Evolutionary conservation across 2,797 vertebrate genomes (phyloP).

Genomic region (Pantherophis vulpinus): DNA sequence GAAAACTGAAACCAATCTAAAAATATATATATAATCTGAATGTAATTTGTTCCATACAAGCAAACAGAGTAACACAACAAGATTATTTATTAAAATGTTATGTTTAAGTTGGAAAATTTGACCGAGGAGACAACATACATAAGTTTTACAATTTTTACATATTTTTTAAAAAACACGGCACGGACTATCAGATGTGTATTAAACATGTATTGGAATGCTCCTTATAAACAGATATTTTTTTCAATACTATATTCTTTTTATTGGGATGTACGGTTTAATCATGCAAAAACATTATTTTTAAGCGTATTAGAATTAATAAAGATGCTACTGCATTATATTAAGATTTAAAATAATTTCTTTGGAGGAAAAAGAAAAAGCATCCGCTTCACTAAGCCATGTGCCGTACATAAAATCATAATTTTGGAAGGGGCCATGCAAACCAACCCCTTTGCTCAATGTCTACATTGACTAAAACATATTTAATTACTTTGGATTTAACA

Average conservation of each 20-base stretch:
- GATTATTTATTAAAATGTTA: not conserved
- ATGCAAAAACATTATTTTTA: not conserved
- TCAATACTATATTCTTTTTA: not conserved
- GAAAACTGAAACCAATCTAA: not conserved
- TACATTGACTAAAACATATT: not conserved
- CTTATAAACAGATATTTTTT: not conserved
- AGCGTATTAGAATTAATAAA: not conserved
- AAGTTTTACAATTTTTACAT: not conserved
- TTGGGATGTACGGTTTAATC: not conserved
- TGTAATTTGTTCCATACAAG: not conserved
- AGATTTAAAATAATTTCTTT: not conserved
- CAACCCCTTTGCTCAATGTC: not conserved
- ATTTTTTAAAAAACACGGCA: not conserved
- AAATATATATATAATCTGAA: not conserved
- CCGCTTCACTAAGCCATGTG: not conserved
- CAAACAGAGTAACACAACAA: not conserved
- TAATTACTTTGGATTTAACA: not conserved
- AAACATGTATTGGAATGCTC: not conserved
- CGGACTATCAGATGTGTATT: not conserved
- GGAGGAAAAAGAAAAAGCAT: not conserved
- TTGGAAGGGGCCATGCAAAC: not conserved
- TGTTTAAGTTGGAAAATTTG: not conserved
- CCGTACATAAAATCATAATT: not conserved
- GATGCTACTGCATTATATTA: not conserved
- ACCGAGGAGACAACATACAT: not conserved